Percentiles rank a stretch among this genome's conserved stretches.
Conservation (phyloP, 2,888 invertebrate species). For the Caenorhabditis drosophilae region DNA sequence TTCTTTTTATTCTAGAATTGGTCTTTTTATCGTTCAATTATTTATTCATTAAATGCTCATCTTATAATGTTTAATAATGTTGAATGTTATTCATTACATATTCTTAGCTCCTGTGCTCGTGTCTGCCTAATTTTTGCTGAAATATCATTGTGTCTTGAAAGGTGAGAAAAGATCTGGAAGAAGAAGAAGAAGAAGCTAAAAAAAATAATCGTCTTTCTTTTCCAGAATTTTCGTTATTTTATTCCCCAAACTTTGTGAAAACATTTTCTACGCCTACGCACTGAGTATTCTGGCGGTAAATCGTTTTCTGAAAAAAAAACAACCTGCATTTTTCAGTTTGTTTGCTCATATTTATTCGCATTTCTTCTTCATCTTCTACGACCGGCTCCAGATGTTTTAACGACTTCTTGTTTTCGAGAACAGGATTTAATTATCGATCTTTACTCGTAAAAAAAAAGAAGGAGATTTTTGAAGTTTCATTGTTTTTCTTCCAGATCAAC, state of each 20-base stretch:
- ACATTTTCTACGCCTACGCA: constrained; percentile 3
- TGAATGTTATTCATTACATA: constrained; percentile 23
- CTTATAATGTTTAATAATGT: constrained; percentile 19
- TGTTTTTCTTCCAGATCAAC: constrained; percentile 12
- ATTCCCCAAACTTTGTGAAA: constrained; percentile 13
- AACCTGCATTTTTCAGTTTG: constrained; percentile 10
- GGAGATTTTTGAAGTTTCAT: constrained; percentile 7
- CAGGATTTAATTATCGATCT: constrained; percentile 23
- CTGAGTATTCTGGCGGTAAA: constrained; percentile 23
- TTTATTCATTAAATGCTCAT: constrained; percentile 8
- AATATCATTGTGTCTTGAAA: constrained; percentile 17
- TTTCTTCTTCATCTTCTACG: constrained; percentile 7
- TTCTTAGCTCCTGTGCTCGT: constrained; percentile 21
- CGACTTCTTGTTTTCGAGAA: constrained; percentile 27
- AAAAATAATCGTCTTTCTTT: too few relatives aligned
- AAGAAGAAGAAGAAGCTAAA: background rate
- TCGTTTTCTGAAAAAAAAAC: background rate
- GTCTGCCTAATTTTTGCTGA: constrained; percentile 20
- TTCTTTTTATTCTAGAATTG: too few relatives aligned
- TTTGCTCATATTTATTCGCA: constrained; percentile 15
- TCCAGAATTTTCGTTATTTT: constrained; percentile 20
- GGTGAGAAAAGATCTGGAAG: constrained; percentile 3
- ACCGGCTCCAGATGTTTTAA: constrained; percentile 9
- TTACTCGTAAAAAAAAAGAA: constrained; percentile 20
- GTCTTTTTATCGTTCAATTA: constrained; percentile 25